A percentile compares a stretch with the other conserved stretches of the same genome.
phyloP scores from a whole-genome alignment of 1,140 invertebrate species.

The Trichonephila clavata region DNA sequence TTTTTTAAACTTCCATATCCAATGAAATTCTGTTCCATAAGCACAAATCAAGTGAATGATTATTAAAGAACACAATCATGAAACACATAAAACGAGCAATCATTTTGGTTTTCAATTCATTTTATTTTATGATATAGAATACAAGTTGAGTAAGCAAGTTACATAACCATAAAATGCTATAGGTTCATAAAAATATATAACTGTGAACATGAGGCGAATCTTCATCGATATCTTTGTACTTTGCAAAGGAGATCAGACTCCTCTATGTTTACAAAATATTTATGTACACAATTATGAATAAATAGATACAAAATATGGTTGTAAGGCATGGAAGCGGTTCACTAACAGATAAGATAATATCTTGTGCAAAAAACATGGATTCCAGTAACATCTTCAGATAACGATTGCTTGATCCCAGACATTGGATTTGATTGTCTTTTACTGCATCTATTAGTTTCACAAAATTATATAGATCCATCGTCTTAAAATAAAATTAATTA shows the following conservation, averaged over 20 bases:
- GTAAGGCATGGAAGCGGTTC: not conserved
- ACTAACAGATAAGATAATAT: not conserved
- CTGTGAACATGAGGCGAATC: not conserved
- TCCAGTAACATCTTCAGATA: not conserved
- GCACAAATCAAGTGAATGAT: too few relatives aligned
- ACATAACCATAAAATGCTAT: slow-evolving; percentile 13
- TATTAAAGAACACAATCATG: too few relatives aligned
- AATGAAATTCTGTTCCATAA: too few relatives aligned
- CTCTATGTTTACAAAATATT: slow-evolving; percentile 12
- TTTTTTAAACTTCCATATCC: too few relatives aligned
- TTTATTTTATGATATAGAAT: slow-evolving; percentile 1
- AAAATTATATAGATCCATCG: too few relatives aligned
- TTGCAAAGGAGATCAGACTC: not conserved
- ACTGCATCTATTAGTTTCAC: not conserved
- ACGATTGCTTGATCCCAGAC: not conserved
- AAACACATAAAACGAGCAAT: too few relatives aligned
- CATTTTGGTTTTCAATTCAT: not conserved
- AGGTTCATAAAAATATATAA: slow-evolving; percentile 10
- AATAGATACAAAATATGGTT: slow-evolving; percentile 4
- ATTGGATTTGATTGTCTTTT: not conserved
- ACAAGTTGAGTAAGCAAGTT: not conserved
- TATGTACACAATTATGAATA: not conserved
- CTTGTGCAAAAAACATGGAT: not conserved
- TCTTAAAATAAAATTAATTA: not conserved
- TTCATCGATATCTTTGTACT: not conserved